A percentile compares a stretch with the other conserved stretches of the same genome.
These are phyloP conservation scores for Astropecten irregularis DNA, from an alignment of 53 echinoderm and acorn worm species.

Conservation along the genomic window DNA sequence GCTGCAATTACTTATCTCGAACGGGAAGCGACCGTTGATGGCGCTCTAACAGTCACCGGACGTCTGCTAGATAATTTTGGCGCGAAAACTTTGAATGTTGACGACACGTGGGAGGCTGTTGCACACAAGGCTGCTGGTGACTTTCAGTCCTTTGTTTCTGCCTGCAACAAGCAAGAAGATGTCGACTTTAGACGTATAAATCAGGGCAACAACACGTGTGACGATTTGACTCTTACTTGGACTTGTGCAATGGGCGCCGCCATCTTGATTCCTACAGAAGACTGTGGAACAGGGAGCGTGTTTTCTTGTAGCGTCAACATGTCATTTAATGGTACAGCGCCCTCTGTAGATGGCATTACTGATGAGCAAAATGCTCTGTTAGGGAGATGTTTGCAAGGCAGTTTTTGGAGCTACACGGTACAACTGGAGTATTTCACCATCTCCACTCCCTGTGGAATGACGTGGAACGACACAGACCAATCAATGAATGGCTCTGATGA, in stretches of 20 bases:
- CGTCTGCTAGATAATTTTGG: neutral
- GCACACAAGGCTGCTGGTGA: neutral
- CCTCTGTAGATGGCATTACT: neutral
- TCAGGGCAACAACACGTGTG: neutral
- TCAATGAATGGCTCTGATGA: neutral
- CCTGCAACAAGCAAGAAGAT: neutral
- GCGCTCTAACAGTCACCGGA: neutral
- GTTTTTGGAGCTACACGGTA: neutral
- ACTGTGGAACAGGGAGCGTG: neutral
- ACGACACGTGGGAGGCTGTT: neutral
- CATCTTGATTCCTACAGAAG: neutral
- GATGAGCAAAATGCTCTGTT: neutral
- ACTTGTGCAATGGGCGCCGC: neutral
- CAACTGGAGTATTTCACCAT: neutral
- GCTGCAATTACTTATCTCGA: too few relatives aligned
- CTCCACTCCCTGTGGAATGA: neutral
- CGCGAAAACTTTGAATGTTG: neutral
- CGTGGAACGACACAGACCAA: neutral
- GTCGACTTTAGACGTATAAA: neutral
- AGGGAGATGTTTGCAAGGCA: neutral
- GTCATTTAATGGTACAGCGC: neutral
- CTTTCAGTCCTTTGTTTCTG: neutral
- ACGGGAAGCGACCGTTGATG: neutral
- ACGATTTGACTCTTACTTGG: neutral
- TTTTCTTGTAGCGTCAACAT: constrained; percentile 2